These are phyloP conservation scores for Paracentrotus lividus DNA, from an alignment of 53 echinoderm and acorn worm genomes.

Conservation along the genomic window DNA sequence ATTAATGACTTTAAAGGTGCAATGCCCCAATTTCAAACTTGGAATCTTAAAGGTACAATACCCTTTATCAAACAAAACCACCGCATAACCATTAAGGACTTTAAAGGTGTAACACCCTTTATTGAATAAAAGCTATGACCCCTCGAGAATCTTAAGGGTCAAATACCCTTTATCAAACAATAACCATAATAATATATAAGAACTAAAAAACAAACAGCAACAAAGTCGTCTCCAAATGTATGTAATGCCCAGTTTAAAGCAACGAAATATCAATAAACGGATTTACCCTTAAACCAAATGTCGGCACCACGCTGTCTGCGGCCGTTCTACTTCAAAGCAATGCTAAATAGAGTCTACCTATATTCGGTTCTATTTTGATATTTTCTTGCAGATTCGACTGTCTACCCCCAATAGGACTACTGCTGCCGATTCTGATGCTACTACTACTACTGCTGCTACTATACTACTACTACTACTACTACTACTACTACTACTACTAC, in stretches of 20 bases:
- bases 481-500: conserved; percentile 24
- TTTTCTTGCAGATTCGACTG: background rate
- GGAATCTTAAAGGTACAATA: no score
- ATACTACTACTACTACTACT: no score
- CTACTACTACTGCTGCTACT: no score
- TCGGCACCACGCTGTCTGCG: conserved; percentile 30
- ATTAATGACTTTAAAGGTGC: background rate
- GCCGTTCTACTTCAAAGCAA: background rate
- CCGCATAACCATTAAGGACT: conserved; percentile 1
- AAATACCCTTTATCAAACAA: background rate
- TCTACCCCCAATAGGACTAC: background rate
- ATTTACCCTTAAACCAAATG: conserved; percentile 12
- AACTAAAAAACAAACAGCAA: no score
- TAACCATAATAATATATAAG: no score
- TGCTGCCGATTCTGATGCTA: background rate
- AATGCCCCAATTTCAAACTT: no score
- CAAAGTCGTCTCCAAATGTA: no score
- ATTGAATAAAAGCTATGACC: no score
- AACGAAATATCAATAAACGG: background rate
- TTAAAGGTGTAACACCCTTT: background rate
- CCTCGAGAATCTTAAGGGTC: background rate
- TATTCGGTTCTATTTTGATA: background rate
- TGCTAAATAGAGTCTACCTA: background rate
- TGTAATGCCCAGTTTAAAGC: no score
- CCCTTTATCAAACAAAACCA: conserved; percentile 14